Evolutionary conservation across 2,888 invertebrate species (phyloP), one percentile per base, ranked within the genome.

Genomic region (Germaria angustata): DNA sequence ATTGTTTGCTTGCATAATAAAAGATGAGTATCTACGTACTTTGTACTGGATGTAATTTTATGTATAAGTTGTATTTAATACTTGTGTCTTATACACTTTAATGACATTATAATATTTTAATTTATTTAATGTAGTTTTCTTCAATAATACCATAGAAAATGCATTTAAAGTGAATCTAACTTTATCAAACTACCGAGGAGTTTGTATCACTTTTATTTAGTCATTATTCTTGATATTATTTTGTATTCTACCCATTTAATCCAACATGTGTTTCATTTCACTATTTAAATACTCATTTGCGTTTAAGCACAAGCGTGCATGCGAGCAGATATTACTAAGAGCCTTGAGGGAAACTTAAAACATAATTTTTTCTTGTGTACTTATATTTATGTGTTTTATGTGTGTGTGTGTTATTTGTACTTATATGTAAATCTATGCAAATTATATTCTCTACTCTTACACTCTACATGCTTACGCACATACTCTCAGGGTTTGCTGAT

Each of bases 241-340:
- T 32, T 17, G 6, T 28, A n/a, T 41, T 44, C n/a, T 28, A 41
- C n/a, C 39, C 28, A 72, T 44, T 80, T 80, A 80, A 80, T 80
- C 79, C 46, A 73, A 76, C 82, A 82, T 75, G 71, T 82, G 79
- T 76, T 82, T 69, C 82, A 76, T 71, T 66, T 82, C 71, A 59
- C 71, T 82, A 79, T 75, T 82, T 76, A 79, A 82, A 82, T 76
- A 76, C 66, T 82, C 79, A 66, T 82, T 79, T 82, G 63, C 53
- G 57, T 61, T 79, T 20, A 59, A 72, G 46, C 55, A 34, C 15
- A 57, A 51, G 24, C 46, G 28, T 17, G 20, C 20, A 76, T 24
- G 65, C 53, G 53, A 11, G 51, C 22, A 41, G n/a, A 61, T 53
- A 36, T 65, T 86, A 85, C 85, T 86, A 44, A 59, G 63, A 78